Evolutionary conservation across 1,140 invertebrate genomes (phyloP), one percentile per base, ranked within the genome.

Genomic region (Cyrtorhinus lividipennis): DNA sequence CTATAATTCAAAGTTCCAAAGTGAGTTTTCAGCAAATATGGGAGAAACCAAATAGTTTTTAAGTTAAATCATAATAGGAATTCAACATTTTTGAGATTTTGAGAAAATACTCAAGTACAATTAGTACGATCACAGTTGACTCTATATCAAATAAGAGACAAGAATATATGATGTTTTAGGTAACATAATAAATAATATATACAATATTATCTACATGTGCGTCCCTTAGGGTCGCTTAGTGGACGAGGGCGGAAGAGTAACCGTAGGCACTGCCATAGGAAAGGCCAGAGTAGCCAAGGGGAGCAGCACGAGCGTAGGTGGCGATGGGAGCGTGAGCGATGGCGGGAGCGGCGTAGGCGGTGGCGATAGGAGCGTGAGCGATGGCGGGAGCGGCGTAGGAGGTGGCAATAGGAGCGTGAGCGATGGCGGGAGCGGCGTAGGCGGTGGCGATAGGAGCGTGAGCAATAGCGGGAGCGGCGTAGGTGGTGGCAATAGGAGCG

Each of bases 401-500:
- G n/a, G 38, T 44, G 38, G 38, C 38, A 44, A 44, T 8, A n/a
- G 38, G 38, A 44, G 38, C 38, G 38, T 44, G 38, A 44, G 38
- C 38, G 38, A 44, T 44, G 38, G 38, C 38, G n/a, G 38, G 38
- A n/a, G 38, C 38, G 38, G 38, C 56, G 56, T 57, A 57, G 56
- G 56, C 18, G 24, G 56, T 23, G 20, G 56, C 56, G 24, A 57
- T 20, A 24, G 56, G 56, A 57, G 56, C 56, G 56, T 57, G 56
- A 23, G 56, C 56, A 24, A 57, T 24, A 24, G 56, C 24, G 24
- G 56, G 18, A 24, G 58, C 58, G 24, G 56, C 56, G 56, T 58
- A 58, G 56, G 56, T 25, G 5, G 56, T 58, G 56, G 56, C 56
- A 20, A 58, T 22, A 2, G 58, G 58, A 30, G 58, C 58, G 58